These are phyloP conservation scores for Diplolepis rosae DNA, from an alignment of 2,888 invertebrate species.

Conservation along the genomic window DNA sequence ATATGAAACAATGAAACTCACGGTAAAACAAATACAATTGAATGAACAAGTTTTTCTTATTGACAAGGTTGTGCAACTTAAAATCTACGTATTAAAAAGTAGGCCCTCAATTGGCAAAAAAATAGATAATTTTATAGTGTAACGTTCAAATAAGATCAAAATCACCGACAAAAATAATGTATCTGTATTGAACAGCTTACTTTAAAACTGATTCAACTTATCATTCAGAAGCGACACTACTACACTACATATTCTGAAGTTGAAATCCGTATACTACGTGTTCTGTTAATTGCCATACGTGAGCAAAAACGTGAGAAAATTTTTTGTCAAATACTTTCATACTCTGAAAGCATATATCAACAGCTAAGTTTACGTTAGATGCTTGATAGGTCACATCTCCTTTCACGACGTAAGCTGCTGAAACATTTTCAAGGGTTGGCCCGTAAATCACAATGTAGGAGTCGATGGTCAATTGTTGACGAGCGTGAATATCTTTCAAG, in stretches of 20 bases:
- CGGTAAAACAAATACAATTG: too few species aligned
- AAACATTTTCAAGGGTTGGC: too few species aligned
- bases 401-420: slow-evolving; percentile 34
- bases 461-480: too few species aligned
- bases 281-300: slow-evolving; percentile 43
- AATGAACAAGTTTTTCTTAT: too few species aligned
- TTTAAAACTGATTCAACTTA: not conserved
- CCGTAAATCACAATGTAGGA: too few species aligned
- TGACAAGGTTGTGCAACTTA: too few species aligned
- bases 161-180: not conserved
- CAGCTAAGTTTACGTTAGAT: slow-evolving; percentile 13
- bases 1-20: too few species aligned
- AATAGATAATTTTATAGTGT: too few species aligned
- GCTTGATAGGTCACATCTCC: slow-evolving; percentile 34
- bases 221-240: slow-evolving; percentile 33
- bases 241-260: slow-evolving; percentile 14
- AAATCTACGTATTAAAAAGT: too few species aligned
- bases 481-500: too few species aligned
- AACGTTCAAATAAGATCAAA: too few species aligned
- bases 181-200: not conserved
- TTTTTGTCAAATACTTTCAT: slow-evolving; percentile 35
- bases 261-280: slow-evolving; percentile 30
- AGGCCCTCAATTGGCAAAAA: too few species aligned
- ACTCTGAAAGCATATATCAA: slow-evolving; percentile 39
- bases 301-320: slow-evolving; percentile 34